Base-by-base conservation (phyloP, 2,888 invertebrate genomes). In the Carterocephalus palaemon region DNA sequence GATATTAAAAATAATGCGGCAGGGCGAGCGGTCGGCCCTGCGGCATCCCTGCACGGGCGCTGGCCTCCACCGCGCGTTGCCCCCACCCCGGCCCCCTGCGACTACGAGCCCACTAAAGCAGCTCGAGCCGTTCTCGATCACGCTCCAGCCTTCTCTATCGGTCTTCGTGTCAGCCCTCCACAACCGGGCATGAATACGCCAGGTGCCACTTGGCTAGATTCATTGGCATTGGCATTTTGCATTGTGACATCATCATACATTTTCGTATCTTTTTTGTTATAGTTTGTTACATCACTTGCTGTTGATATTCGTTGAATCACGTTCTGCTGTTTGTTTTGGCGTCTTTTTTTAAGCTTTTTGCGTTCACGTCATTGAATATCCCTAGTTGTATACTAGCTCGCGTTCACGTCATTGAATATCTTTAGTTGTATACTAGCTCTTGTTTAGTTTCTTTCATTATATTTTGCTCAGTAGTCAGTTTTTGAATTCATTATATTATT, bases 71-170 rank as follows among this genome's bases (percentile, higher is more conserved):
- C 89, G 2, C 91, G 89, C 49, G 67, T 86, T 4, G 89, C 90
- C 57, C 88, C 88, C 2, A 95, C 95, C 12, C 96, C 96, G 1
- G 95, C 96, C 3, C 96, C 96, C 0, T 95, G 95, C n/a, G 94
- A 95, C 75, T 96, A 96, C 74, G 91, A 94, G 73, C 92, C 95
- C 1, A 91, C 92, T 63, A 93, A 92, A 58, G 90, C 93, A 0
- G 81, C 88, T 22, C 88, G 88, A 53, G 86, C 77, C 2, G 76
- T 81, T 19, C 70, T 83, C 50, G 89, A 89, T 57, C 79, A 88
- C 54, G 85, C 90, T 8, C 91, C 91, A 22, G 88, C 89, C 19
- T 92, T 89, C 70, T 89, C 89, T 46, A 91, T 91, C 60, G 91
- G 91, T 43, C 71, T 87, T 13, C 89, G 89, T 38, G 84, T 89